A percentile compares a stretch with the other conserved stretches of the same genome.
phyloP scores from a whole-genome alignment of 2,888 invertebrate genomes.

The Cantharis rufa region DNA sequence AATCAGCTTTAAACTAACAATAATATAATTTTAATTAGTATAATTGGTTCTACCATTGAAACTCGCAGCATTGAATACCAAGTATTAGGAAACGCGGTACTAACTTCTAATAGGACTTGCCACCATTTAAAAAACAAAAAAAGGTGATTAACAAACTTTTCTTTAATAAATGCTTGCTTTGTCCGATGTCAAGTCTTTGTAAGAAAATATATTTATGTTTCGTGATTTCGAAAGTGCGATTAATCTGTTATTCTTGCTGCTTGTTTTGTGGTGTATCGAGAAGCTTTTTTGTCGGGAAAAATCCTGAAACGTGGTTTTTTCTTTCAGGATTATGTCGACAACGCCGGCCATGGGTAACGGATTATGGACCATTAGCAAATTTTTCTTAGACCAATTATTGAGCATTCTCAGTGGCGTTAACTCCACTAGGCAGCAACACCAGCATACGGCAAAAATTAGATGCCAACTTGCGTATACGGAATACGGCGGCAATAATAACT shows the following conservation, averaged over 20 bases:
- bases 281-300: conserved; percentile 2
- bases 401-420: conserved; percentile 59
- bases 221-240: neutral
- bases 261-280: neutral
- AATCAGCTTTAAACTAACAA: neutral
- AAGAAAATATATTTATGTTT: neutral
- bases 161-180: neutral
- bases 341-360: conserved; percentile 73
- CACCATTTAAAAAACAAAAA: conserved; percentile 24
- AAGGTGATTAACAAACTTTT: conserved; percentile 30
- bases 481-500: conserved; percentile 60
- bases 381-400: conserved; percentile 64
- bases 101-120: conserved; percentile 21
- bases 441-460: conserved; percentile 60
- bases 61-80: conserved; percentile 52
- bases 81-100: conserved; percentile 51
- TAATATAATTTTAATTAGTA: conserved; percentile 48
- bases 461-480: conserved; percentile 71
- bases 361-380: conserved; percentile 62
- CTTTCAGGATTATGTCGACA: conserved; percentile 68
- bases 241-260: neutral
- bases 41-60: conserved; percentile 54
- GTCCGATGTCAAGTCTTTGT: neutral
- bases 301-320: neutral
- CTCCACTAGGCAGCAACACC: conserved; percentile 49